These are phyloP conservation scores for Zaprionus gabonicus DNA, from an alignment of 1,140 invertebrate genomes.

Conservation along the genomic window DNA sequence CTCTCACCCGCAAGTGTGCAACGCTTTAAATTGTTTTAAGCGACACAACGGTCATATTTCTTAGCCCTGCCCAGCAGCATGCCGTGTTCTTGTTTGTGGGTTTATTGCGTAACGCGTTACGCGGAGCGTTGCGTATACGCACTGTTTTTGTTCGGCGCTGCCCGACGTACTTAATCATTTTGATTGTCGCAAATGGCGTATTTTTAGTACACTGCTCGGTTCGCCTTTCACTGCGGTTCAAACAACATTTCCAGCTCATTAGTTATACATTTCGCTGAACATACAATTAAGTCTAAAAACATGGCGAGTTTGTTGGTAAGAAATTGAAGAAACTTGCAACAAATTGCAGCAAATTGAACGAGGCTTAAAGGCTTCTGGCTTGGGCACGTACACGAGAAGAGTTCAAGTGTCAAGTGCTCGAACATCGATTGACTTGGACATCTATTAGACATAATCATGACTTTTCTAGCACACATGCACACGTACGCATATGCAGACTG, in stretches of 20 bases:
- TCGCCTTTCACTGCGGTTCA: conserved; percentile 38
- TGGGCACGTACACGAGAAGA: conserved; percentile 38
- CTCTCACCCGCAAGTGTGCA: not conserved
- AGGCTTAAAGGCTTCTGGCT: conserved; percentile 12
- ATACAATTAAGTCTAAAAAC: conserved; percentile 61
- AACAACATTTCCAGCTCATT: conserved; percentile 70
- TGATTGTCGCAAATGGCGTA: conserved; percentile 78
- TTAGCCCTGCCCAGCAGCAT: conserved; percentile 31
- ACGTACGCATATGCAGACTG: conserved; percentile 46
- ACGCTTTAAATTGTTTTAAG: conserved; percentile 76
- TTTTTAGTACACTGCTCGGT: conserved; percentile 57
- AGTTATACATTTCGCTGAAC: conserved; percentile 74
- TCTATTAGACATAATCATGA: conserved; percentile 84
- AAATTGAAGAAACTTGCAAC: conserved; percentile 19
- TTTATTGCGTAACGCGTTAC: conserved; percentile 53
- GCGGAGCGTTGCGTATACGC: conserved; percentile 59
- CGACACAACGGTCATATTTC: conserved; percentile 63
- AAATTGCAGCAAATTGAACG: conserved; percentile 8
- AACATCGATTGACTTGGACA: conserved; percentile 83
- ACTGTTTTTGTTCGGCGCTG: conserved; percentile 24
- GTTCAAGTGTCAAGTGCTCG: conserved; percentile 72
- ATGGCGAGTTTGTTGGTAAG: not conserved
- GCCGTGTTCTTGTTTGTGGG: conserved; percentile 29
- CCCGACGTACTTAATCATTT: conserved; percentile 75
- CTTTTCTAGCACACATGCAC: conserved; percentile 37